These are phyloP conservation scores for Bradypodion pumilum DNA, from an alignment of 2,797 vertebrate species.

Conservation along the genomic window DNA sequence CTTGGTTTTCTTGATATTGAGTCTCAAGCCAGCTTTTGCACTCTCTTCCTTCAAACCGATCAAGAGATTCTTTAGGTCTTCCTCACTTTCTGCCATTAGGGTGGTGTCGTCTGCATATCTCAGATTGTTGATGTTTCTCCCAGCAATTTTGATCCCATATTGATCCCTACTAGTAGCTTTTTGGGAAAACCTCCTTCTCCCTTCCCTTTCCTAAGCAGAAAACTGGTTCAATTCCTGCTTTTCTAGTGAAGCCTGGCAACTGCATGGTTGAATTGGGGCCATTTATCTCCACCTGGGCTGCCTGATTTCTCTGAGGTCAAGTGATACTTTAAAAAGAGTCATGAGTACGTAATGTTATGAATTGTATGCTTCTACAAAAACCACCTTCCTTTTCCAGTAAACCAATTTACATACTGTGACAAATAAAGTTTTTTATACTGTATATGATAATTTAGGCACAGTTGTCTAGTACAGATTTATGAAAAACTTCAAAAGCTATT, in stretches of 20 bases:
- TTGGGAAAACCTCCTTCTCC: neutral
- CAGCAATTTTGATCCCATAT: too few species aligned
- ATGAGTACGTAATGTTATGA: neutral
- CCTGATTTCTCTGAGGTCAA: neutral
- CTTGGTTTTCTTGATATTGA: too few species aligned
- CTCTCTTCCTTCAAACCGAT: too few species aligned
- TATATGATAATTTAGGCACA: slow-evolving; percentile 33
- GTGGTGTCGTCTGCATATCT: too few species aligned
- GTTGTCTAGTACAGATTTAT: slow-evolving; percentile 36
- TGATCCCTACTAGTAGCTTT: neutral
- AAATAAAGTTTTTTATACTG: slow-evolving; percentile 38
- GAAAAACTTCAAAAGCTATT: slow-evolving; percentile 39
- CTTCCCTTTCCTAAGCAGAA: neutral
- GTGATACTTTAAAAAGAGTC: neutral
- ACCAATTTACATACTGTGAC: slow-evolving; percentile 49
- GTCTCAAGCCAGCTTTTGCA: too few species aligned
- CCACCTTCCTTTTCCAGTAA: slow-evolving; percentile 51
- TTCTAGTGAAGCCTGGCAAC: neutral
- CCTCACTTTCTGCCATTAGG: too few species aligned
- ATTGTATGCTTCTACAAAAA: slow-evolving; percentile 50
- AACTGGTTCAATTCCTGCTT: neutral
- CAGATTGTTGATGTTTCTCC: too few species aligned
- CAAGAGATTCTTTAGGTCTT: too few species aligned
- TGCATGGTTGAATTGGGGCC: neutral
- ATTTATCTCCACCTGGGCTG: neutral